Evolutionary conservation across 2,113 vertebrate species (phyloP).

Genomic region (Chaetura pelagica): DNA sequence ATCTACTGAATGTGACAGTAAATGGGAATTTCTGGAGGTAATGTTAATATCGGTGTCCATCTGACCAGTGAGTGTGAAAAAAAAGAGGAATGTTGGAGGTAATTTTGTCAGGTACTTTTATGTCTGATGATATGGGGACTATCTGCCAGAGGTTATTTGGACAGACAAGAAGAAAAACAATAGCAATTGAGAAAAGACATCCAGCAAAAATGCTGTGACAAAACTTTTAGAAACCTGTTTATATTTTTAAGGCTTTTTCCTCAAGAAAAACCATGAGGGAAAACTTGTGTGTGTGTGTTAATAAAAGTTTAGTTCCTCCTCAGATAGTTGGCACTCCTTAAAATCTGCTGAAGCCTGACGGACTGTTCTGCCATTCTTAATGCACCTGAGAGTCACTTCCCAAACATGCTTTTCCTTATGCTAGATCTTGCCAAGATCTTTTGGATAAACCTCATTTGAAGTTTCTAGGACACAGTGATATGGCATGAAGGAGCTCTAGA

Average conservation of each 20-base stretch:
- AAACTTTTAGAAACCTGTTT: not conserved
- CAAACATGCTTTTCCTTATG: conserved; percentile 24
- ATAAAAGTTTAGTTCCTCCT: not conserved
- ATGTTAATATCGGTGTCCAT: not conserved
- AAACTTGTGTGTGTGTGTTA: not conserved
- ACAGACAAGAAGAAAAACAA: not conserved
- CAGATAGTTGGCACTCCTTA: conserved; percentile 43
- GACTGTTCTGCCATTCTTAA: conserved; percentile 7
- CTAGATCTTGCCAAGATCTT: conserved; percentile 60
- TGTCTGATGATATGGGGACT: not conserved
- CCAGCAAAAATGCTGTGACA: not conserved
- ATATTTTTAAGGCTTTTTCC: not conserved
- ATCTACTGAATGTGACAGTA: not conserved
- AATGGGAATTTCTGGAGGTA: not conserved
- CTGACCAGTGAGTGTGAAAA: not conserved
- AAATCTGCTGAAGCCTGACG: conserved; percentile 32
- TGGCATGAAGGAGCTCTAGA: conserved; percentile 19
- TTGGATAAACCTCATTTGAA: conserved; percentile 37
- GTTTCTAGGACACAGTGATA: conserved; percentile 21
- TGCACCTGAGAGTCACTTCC: conserved; percentile 56
- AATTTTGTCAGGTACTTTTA: not conserved
- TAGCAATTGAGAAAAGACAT: not conserved
- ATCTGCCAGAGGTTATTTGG: not conserved
- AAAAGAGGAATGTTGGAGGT: not conserved
- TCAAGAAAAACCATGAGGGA: not conserved